Base-by-base conservation (phyloP, 2,888 invertebrate species). In the Thereva nobilitata region DNA sequence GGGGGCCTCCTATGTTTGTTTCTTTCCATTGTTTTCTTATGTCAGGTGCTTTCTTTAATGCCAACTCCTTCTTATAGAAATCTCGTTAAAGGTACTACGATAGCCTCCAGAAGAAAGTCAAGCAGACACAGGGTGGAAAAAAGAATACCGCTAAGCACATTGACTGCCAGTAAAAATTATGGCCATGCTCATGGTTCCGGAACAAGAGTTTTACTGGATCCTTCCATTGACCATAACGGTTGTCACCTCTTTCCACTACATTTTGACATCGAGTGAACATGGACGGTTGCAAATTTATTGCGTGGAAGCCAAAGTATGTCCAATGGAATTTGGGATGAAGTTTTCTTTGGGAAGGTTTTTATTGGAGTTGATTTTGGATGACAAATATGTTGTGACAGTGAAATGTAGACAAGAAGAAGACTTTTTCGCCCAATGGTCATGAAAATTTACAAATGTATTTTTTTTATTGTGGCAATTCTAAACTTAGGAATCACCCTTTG, bases 181-280 rank as follows among this genome's bases (percentile, higher is more conserved):
- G 49, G 59, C 57, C 44, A 47, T 53, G 61, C 54, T 53, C 57
- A 69, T 41, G 57, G 68, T 69, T 69, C 68, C 59, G 66, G 68
- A 69, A 69, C 68, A 67, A 45, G 63, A 10, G 35, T 38, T 4
- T 8, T 59, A 50, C 41, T 42, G 67, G 40, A 69, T 56, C 68
- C 64, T 64, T 67, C 66, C 68, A 69, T 69, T 69, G 68, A 67
- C 68, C 66, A 57, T 68, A 55, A 66, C 65, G 56, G 10, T 49
- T 65, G 55, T 65, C 65, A 65, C 53, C 45, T 64, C 54, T 54
- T 64, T 54, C 47, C 54, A 40, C 38, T 64, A 23, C 38, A 3
- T 10, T 50, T 7, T 47, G 55, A 41, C 55, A 55, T 47, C 55
- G 9, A 35, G 2, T 42, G 34, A 65, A 47, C 47, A 49, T 52